These are phyloP conservation scores for Tetragonula carbonaria DNA, from an alignment of 2,888 invertebrate genomes.

Conservation along the genomic window DNA sequence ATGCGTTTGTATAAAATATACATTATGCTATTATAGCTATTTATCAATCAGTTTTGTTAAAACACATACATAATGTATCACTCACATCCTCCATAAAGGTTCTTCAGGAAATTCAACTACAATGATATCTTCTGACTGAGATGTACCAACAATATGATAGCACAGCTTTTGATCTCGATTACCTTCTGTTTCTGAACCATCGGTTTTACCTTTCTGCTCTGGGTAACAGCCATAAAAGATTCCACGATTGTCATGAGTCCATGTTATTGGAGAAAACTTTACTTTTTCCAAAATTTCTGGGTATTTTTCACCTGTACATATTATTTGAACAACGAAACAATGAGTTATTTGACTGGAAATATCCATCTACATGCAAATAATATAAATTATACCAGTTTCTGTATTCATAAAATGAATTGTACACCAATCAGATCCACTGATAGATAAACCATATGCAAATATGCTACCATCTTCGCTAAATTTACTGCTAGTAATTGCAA, in stretches of 20 bases:
- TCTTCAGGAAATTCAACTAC: constrained; percentile 96
- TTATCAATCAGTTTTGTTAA: constrained; percentile 16
- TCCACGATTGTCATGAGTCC: constrained; percentile 98
- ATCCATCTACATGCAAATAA: neutral
- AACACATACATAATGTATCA: constrained; percentile 60
- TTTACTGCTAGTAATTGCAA: constrained; percentile 90
- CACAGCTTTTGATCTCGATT: constrained; percentile 96
- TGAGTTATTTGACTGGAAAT: neutral
- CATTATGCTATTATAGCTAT: neutral
- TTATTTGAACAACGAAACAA: neutral
- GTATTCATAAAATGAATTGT: constrained; percentile 93
- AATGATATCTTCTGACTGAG: constrained; percentile 93
- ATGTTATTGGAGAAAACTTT: constrained; percentile 95
- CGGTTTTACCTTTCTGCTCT: constrained; percentile 92
- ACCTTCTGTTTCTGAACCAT: constrained; percentile 95
- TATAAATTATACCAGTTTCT: constrained; percentile 86
- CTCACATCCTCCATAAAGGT: constrained; percentile 96
- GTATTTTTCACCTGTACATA: constrained; percentile 90
- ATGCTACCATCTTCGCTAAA: constrained; percentile 96
- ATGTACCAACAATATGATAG: constrained; percentile 95
- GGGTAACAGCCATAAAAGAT: constrained; percentile 97
- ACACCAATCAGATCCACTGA: constrained; percentile 98
- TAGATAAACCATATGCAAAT: constrained; percentile 96
- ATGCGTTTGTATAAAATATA: neutral
- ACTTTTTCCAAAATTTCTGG: constrained; percentile 95